Evolutionary conservation across 2,113 vertebrate species (phyloP).

Genomic region (Paratilapia polleni): DNA sequence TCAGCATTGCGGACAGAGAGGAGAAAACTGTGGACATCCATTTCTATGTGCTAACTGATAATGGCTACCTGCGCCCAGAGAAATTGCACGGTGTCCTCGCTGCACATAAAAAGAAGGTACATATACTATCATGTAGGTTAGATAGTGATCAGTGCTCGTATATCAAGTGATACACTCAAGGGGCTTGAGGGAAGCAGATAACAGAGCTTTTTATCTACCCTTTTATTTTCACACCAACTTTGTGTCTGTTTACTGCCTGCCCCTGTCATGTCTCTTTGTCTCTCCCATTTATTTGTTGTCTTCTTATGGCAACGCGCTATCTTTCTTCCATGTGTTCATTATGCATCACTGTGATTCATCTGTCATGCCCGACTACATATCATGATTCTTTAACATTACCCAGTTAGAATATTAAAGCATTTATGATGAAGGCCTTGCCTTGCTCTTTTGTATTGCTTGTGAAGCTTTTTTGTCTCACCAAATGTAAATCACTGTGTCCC

Average conservation of each 20-base stretch:
- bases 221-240: conserved; percentile 65
- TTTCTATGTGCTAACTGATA: conserved; percentile 77
- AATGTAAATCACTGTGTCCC: background rate
- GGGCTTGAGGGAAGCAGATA: conserved; percentile 55
- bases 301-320: background rate
- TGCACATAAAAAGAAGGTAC: conserved; percentile 82
- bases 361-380: background rate
- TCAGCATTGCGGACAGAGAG: conserved; percentile 77
- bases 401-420: conserved; percentile 4
- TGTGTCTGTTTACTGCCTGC: conserved; percentile 52
- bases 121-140: conserved; percentile 31
- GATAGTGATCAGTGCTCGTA: conserved; percentile 70
- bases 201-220: conserved; percentile 66
- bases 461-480: background rate
- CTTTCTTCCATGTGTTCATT: conserved; percentile 9
- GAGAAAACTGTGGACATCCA: conserved; percentile 80
- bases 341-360: background rate
- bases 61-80: conserved; percentile 80
- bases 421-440: background rate
- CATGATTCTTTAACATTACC: conserved; percentile 1
- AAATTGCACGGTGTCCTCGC: conserved; percentile 82
- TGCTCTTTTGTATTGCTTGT: background rate
- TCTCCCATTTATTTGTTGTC: conserved; percentile 36
- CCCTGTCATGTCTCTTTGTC: conserved; percentile 58
- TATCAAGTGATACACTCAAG: conserved; percentile 56